Base-by-base conservation (phyloP, 92 coral and sea anemone genomes). In the Isaurus tuberculatus region DNA sequence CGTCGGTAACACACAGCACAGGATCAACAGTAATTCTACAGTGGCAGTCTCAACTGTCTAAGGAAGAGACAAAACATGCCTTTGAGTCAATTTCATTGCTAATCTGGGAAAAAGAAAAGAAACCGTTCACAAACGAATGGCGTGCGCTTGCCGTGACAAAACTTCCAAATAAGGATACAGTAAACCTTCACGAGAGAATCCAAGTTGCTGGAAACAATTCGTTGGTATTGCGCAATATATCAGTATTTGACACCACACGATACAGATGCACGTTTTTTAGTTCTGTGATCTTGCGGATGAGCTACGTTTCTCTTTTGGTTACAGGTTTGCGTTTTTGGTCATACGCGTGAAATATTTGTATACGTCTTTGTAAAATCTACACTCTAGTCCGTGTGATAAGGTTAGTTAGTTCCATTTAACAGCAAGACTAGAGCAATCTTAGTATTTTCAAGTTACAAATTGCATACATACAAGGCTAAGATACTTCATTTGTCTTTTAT, bases 261-360 rank as follows among this genome's bases (percentile, higher is more conserved):
- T 93, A 77, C 72, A 85, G 95, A 13, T 91, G 95, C 60, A 83
- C 95, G 11, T 85, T 91, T 71, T 70, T 93, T 34, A 93, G 98
- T 71, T 89, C 93, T 0, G 87, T 91, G 81, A 65, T 91, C 8
- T 86, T 93, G 10, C 85, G 85, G 10, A 65, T 61, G 46, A 87
- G 90, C 53, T 85, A 86, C 28, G 34, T 92, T 33, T 43, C 53
- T 5, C 88, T 93, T 61, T 81, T 81, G 14, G 79, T 93, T 7
- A 75, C 75, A 89, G 97, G 97, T 93, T 29, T 46, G 90, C 14
- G 20, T 4, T 22, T 14, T 73, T 26, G 27, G 16, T 26, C 6
- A 16, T 27, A 63, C 10, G 68, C 1, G 68, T 25, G 61, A n/a
- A n/a, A n/a, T n/a, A n/a, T 20, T 53, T 53, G 5, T 16, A 1